Conservation (phyloP, 2,888 invertebrate genomes). For the Coleophora flavipennella region DNA sequence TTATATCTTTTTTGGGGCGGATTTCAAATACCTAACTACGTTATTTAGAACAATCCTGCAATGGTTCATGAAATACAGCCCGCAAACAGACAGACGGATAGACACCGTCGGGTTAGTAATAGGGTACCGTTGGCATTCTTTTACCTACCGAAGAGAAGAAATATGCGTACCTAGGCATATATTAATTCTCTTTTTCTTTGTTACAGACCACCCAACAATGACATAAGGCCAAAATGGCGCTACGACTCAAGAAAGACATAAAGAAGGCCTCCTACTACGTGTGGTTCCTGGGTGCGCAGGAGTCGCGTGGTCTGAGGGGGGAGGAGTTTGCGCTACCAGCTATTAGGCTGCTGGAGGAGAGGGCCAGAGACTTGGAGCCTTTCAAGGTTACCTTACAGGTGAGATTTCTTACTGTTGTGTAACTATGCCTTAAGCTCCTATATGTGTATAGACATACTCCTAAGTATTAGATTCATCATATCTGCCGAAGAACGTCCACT, state of each 20-base stretch:
- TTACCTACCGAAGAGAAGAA: too few relatives aligned
- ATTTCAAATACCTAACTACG: too few relatives aligned
- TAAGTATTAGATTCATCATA: too few relatives aligned
- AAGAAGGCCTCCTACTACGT: constrained; percentile 94
- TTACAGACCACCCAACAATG: constrained; percentile 51
- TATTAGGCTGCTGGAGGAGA: constrained; percentile 85
- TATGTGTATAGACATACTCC: too few relatives aligned
- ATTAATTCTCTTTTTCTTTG: constrained; percentile 15
- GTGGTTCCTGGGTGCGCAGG: constrained; percentile 96
- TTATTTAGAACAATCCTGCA: too few relatives aligned
- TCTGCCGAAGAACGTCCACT: too few relatives aligned
- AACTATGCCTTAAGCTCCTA: too few relatives aligned
- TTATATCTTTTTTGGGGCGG: too few relatives aligned
- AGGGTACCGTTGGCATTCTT: too few relatives aligned
- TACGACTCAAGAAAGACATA: constrained; percentile 86
- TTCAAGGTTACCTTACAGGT: constrained; percentile 92
- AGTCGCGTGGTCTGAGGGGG: constrained; percentile 90
- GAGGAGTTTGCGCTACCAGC: constrained; percentile 90
- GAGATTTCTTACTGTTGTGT: background rate
- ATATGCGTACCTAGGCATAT: background rate
- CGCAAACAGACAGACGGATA: too few relatives aligned
- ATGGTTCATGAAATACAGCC: too few relatives aligned
- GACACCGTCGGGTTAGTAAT: too few relatives aligned
- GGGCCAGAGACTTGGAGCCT: constrained; percentile 88
- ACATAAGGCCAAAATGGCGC: constrained; percentile 77